Base-by-base conservation (phyloP, 2,797 vertebrate species). In the Bucorvus abyssinicus region DNA sequence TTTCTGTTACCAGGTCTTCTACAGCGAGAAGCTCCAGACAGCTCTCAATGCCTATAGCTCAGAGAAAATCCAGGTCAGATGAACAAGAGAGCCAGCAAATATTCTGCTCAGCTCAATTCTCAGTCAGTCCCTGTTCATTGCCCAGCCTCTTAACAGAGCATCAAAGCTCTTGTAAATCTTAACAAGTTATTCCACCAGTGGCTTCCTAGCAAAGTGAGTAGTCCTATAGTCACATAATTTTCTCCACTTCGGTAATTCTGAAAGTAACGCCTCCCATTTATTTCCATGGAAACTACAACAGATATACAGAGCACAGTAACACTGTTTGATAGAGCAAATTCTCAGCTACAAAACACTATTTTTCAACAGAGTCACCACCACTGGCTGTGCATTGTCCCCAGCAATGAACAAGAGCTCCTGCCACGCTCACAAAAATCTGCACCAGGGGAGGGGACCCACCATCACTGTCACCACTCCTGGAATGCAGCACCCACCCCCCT, bases 1-100 rank as follows among this genome's bases (percentile, higher is more conserved):
- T 95, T 32, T 97, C 80, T 21, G 93, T 47, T 14, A 98, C 71
- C 70, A 98, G 96, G 64, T 98, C 98, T 93, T 98, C 98, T 9
- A 98, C 96, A 55, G 90, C 77, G 71, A 97, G 93, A 73, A 98
- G 92, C 29, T 98, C 93, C 70, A 97, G 88, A 10, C 85, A 45
- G 81, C 91, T 97, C 64, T 90, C 75, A 57, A 93, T 90, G 42
- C 97, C 98, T 98, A 65, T 7, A 82, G 81, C 34, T 40, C 88
- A 84, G 80, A 61, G 74, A 76, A 90, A 74, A 96, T 11, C 36
- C 87, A 89, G 19, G 47, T 57, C 79, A 82, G 49, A 17, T 32
- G 34, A 89, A 79, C 26, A 69, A 36, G 7, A 64, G 12, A 24
- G 23, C 55, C n/a, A 56, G 12, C 13, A 17, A 76, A 73, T 16